Percentiles rank a stretch among this genome's conserved stretches.
Conservation (phyloP, 2,888 invertebrate species). For the Homarus gammarus region DNA sequence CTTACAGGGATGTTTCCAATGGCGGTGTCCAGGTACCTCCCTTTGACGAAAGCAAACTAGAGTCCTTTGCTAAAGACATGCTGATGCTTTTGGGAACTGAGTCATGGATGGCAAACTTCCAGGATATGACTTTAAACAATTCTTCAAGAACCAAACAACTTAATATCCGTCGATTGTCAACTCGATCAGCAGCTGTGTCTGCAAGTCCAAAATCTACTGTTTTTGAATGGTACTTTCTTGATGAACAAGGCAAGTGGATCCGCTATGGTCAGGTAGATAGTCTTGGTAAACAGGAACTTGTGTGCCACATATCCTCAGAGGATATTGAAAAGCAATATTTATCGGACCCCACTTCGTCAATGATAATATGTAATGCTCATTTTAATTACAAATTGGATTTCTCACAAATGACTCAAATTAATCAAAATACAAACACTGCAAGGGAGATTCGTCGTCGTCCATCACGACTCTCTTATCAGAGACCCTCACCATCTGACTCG, state of each 20-base stretch:
- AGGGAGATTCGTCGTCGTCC: slow-evolving; percentile 53
- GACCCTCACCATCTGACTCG: background rate
- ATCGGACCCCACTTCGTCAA: slow-evolving; percentile 9
- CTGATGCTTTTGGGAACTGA: slow-evolving; percentile 41
- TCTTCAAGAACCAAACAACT: background rate
- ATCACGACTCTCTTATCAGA: slow-evolving; percentile 40
- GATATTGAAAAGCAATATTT: slow-evolving; percentile 52
- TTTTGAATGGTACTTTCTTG: slow-evolving; percentile 50
- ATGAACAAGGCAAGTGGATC: slow-evolving; percentile 56
- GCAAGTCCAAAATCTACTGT: slow-evolving; percentile 49
- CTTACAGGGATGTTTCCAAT: slow-evolving; percentile 43
- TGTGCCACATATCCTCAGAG: slow-evolving; percentile 29
- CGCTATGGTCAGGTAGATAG: slow-evolving; percentile 36
- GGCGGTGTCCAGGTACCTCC: background rate
- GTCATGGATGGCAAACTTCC: slow-evolving; percentile 54
- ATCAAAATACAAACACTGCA: slow-evolving; percentile 19
- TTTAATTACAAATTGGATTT: slow-evolving; percentile 45
- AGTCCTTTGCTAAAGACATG: slow-evolving; percentile 16
- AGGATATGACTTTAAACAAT: slow-evolving; percentile 24
- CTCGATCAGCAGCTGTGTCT: slow-evolving; percentile 30
- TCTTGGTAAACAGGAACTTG: slow-evolving; percentile 31
- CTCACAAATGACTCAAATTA: slow-evolving; percentile 43
- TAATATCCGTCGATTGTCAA: slow-evolving; percentile 45
- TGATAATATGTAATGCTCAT: slow-evolving; percentile 22
- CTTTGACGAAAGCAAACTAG: slow-evolving; percentile 21